Evolutionary conservation across 2,888 invertebrate species (phyloP), one percentile per base, ranked within the genome.

Genomic region (Patella depressa): DNA sequence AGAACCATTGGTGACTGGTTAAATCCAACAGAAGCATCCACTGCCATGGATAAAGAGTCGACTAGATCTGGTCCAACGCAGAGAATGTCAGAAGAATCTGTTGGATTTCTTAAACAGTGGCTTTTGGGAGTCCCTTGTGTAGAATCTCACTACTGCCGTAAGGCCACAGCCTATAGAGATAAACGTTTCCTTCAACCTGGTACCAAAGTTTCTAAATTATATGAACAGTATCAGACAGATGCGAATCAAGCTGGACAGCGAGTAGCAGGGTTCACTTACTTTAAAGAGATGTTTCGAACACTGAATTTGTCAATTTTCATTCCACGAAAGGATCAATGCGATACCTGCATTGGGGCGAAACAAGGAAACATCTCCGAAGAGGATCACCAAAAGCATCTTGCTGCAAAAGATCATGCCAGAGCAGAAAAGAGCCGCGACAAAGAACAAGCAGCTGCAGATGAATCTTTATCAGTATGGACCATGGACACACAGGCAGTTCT

Each of bases 301-400:
- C 24, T 65, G 9, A 65, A 65, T 17, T 19, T 65, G 65, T 65
- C 65, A n/a, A 65, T 65, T 65, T 65, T 65, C 65, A 65, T 65
- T n/a, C 65, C 65, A 65, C 65, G 65, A 65, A 65, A 65, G 12
- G 65, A 65, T 19, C 29, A 29, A 29, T 29, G 24, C 24, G 24
- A 24, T 24, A 24, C 24, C 24, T 24, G 24, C 24, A 24, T 24
- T 24, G 29, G 29, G 29, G 55, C 4, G 2, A 55, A 55, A 55
- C 55, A 15, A 55, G 55, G 55, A 12, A 55, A 55, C 3, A 55
- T 55, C 17, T 55, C 55, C 12, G 55, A 55, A 55, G 4, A 15
- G 12, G 14, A 55, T 12, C 17, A 55, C 17, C 12, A 55, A 17
- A 15, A 15, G 17, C 55, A 55, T 55, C 12, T 55, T 55, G 55